Evolutionary conservation across 2,797 vertebrate species (phyloP), one percentile per base, ranked within the genome.

Genomic region (Odontamblyopus rebecca): DNA sequence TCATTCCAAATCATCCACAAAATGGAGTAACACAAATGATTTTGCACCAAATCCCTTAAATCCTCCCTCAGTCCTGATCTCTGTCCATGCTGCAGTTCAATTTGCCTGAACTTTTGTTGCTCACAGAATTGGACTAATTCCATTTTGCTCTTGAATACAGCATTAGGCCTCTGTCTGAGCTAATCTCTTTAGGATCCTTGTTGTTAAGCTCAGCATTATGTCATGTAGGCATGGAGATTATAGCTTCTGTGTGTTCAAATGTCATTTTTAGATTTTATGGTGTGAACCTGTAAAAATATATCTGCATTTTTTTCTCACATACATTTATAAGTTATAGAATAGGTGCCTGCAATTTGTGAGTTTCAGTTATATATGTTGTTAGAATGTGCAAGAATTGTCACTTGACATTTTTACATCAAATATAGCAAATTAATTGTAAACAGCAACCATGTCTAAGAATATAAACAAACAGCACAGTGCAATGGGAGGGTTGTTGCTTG

Each of bases 101-200:
- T 91, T 86, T 85, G 71, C 79, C 61, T 72, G 29, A 89, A 90
- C 75, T 85, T 88, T 83, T 81, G 63, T 65, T 50, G 63, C 76
- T 76, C 68, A n/a, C 68, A 78, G 72, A 91, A 88, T 80, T 81
- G 87, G 80, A 83, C 72, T 76, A 86, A 84, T 89, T 91, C 84
- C 83, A 84, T 83, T 90, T 82, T 80, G 69, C 75, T 78, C 72
- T 83, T 41, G 23, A 77, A 57, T 73, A 72, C 74, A 74, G 79
- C 81, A 82, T 77, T 76, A 72, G 70, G 72, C 86, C 69, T 68
- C 66, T 60, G 81, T 56, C 71, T 32, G 48, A 67, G 69, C 83
- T 89, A 89, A 90, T 91, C 88, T 87, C 66, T 69, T 77, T 76
- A 76, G 82, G 81, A 83, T 81, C 80, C 71, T 74, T 66, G 69